Evolutionary conservation across 2,113 vertebrate genomes (phyloP), one percentile per base, ranked within the genome.

Genomic region (Emberiza fucata): DNA sequence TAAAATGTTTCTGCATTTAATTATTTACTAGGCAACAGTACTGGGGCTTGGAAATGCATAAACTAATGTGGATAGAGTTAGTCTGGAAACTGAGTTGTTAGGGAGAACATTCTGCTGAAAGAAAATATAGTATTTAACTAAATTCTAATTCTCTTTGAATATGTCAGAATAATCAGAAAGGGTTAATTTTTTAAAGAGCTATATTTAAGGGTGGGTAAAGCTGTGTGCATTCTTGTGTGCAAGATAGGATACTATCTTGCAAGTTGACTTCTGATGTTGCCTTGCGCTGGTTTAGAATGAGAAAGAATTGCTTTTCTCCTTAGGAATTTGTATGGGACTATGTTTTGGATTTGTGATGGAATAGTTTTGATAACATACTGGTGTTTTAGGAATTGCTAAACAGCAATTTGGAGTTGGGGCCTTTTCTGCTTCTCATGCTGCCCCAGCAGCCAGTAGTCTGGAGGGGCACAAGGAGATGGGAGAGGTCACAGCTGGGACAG

Each of bases 361-460:
- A 39, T 17, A 35, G 20, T 47, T 29, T 72, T 72, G 39, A 10
- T 83, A 50, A n/a, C 14, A 24, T 53, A 16, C 8, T 59, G 56
- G 5, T 89, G 20, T 40, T 86, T 77, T n/a, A 68, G 47, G 65
- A 76, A 37, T n/a, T 72, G 9, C 23, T 89, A 11, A 86, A n/a
- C 5, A n/a, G 28, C 16, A n/a, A 3, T 45, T 86, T 29, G 22
- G 47, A 51, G 19, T 4, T 6, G 12, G 13, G 6, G 18, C 23
- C 13, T 91, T 69, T 73, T 73, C 54, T 85, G 45, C 23, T 85
- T 47, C 18, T 61, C 6, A 1, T 1, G 23, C 11, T 73, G 17
- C 7, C 11, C 18, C 6, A 11, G 17, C 37, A 78, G n/a, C 0
- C 0, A 19, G 8, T 61, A 1, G 1, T 12, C 45, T 75, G 31